Evolutionary conservation across 2,113 vertebrate genomes (phyloP).

Genomic region (Epinephelus cyanopodus): DNA sequence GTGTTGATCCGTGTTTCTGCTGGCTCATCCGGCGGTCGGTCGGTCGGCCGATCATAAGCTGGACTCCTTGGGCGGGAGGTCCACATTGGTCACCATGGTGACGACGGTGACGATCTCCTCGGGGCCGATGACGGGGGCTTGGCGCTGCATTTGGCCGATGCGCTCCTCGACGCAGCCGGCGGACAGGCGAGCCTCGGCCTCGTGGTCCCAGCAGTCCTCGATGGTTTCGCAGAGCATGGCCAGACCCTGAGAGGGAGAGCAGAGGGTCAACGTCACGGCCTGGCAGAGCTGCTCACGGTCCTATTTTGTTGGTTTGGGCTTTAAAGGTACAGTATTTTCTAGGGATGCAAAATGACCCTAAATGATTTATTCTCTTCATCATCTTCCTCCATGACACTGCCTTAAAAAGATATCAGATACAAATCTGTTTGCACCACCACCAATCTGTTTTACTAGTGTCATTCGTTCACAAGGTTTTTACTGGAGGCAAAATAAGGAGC

Average conservation of each 20-base stretch:
- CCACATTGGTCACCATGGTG: conserved; percentile 99
- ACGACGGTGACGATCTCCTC: conserved; percentile 98
- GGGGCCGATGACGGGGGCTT: conserved; percentile 91
- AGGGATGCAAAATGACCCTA: no score
- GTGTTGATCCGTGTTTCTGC: conserved; percentile 35
- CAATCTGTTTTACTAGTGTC: no score
- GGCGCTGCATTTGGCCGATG: conserved; percentile 96
- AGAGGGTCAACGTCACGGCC: no score
- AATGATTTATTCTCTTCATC: no score
- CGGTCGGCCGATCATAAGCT: conserved; percentile 91
- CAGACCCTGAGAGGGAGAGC: conserved; percentile 88
- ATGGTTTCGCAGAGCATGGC: conserved; percentile 96
- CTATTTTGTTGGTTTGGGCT: no score
- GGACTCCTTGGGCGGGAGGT: conserved; percentile 99
- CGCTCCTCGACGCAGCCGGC: conserved; percentile 98
- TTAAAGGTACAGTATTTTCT: no score
- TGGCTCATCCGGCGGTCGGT: conserved; percentile 32
- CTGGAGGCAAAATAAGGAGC: no score
- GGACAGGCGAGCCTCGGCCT: conserved; percentile 95
- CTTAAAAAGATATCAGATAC: no score
- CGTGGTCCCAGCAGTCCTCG: conserved; percentile 99
- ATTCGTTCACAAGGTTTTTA: no score
- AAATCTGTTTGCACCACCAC: no score
- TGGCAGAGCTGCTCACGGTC: no score
- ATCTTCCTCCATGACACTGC: no score